phyloP scores from a whole-genome alignment of 2,113 vertebrate genomes.

The Pteronura brasiliensis region DNA sequence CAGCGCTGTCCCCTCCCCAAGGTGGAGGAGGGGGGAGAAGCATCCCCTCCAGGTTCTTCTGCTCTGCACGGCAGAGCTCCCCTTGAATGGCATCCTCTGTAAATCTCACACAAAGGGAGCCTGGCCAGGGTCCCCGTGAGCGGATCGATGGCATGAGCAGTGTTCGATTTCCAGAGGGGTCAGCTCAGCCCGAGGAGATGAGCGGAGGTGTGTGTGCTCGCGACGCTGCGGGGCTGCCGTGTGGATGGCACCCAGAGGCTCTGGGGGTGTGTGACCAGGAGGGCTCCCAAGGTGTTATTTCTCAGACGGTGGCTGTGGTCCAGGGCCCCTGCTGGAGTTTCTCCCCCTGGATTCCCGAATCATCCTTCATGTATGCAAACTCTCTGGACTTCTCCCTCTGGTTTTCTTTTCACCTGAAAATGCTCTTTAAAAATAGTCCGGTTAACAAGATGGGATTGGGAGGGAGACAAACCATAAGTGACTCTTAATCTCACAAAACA shows the following conservation, averaged over 20 bases:
- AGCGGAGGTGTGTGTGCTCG: neutral
- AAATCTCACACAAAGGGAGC: constrained; percentile 36
- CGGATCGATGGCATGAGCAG: constrained; percentile 31
- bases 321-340: neutral
- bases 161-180: constrained; percentile 60
- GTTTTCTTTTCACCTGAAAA: neutral
- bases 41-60: neutral
- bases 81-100: neutral
- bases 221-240: neutral
- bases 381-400: neutral
- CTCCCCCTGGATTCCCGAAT: neutral
- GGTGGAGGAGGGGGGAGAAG: too few relatives aligned
- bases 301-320: neutral
- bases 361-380: neutral
- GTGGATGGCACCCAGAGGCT: neutral
- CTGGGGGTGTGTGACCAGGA: neutral
- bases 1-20: fast-evolving
- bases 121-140: neutral
- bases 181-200: neutral
- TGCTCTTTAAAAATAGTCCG: too few relatives aligned
- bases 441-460: too few relatives aligned
- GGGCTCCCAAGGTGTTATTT: constrained; percentile 1
- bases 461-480: too few relatives aligned
- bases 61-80: neutral
- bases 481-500: too few relatives aligned